Evolutionary conservation across 1,140 invertebrate species (phyloP).

Genomic region (Hylyphantes graminicola): DNA sequence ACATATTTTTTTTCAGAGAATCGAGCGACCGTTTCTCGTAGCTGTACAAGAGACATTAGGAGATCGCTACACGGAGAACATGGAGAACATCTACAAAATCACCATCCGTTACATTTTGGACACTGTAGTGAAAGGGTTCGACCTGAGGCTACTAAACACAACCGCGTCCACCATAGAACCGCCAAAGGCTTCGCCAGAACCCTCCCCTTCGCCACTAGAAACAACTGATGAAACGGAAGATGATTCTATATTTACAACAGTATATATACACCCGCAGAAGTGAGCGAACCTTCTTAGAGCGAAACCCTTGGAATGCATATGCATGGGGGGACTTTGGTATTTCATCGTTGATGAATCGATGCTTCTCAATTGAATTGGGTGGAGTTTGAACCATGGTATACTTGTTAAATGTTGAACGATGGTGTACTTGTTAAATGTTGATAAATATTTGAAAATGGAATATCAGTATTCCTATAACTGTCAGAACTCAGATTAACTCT

Average conservation of each 20-base stretch:
- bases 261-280: background rate
- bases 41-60: constrained; percentile 86
- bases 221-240: background rate
- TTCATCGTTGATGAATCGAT: no score
- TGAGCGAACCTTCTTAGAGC: background rate
- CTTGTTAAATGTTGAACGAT: no score
- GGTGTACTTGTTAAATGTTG: no score
- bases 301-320: no score
- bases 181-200: constrained; percentile 48
- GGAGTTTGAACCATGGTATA: no score
- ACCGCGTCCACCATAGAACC: background rate
- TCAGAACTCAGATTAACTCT: no score
- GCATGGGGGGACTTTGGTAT: no score
- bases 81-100: constrained; percentile 89
- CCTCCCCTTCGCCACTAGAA: constrained; percentile 24
- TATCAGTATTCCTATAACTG: no score
- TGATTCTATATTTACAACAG: background rate
- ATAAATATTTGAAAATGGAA: no score
- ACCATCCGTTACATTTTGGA: constrained; percentile 92
- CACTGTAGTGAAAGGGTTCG: constrained; percentile 84
- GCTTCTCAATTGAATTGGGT: no score
- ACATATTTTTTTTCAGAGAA: constrained; percentile 76
- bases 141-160: constrained; percentile 64
- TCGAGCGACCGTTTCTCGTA: constrained; percentile 87
- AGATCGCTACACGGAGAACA: constrained; percentile 90